Percentiles rank a stretch among this genome's conserved stretches.
phyloP scores from a whole-genome alignment of 2,113 vertebrate species.

The Brevimyrus niger region DNA sequence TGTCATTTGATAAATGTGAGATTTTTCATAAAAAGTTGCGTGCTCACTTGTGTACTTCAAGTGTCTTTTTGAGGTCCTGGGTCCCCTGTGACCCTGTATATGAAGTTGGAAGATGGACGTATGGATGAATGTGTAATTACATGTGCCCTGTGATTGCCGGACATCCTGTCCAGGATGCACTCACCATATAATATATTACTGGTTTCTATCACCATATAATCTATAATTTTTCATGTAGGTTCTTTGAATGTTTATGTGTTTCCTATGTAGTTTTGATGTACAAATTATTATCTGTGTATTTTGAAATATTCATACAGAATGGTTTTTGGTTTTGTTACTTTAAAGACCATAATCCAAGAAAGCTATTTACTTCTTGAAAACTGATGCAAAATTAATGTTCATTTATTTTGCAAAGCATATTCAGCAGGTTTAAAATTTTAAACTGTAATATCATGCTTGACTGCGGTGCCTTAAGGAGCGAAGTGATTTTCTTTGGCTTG shows the following conservation, averaged over 20 bases:
- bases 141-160: not conserved
- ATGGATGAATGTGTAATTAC: not conserved
- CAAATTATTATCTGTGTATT: too few species aligned
- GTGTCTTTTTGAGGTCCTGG: not conserved
- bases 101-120: not conserved
- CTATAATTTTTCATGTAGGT: not conserved
- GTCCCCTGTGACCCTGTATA: not conserved
- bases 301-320: too few species aligned
- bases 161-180: not conserved
- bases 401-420: not conserved
- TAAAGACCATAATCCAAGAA: too few species aligned
- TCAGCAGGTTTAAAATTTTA: not conserved
- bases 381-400: not conserved
- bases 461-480: not conserved
- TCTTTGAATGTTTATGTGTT: not conserved
- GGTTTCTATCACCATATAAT: not conserved
- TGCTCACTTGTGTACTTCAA: not conserved
- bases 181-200: not conserved
- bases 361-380: not conserved
- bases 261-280: not conserved
- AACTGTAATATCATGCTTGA: not conserved
- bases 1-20: not conserved
- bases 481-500: not conserved
- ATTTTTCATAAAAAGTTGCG: not conserved
- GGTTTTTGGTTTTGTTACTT: too few species aligned